Evolutionary conservation across 1,140 invertebrate genomes (phyloP), one percentile per base, ranked within the genome.

Genomic region (Neodiprion lecontei): DNA sequence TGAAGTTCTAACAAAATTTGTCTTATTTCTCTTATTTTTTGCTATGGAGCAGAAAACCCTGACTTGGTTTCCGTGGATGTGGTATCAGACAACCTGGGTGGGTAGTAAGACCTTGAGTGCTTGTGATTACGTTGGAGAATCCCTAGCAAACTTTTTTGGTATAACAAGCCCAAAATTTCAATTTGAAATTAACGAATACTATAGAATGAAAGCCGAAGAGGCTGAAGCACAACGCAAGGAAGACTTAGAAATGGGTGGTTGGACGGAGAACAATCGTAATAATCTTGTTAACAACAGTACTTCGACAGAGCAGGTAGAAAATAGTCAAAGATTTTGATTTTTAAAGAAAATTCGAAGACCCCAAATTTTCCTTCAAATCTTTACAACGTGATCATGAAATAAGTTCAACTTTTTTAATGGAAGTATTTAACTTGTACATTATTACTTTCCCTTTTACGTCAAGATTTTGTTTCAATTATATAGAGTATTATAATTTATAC

Each of bases 151-250:
- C 78, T 94, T 97, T 82, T 93, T 98, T 83, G 96, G 96, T 2
- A 98, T 98, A 69, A 97, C 96, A 9, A 92, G 94, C 17, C 96
- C 96, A 5, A 98, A 97, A 84, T 98, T 97, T 86, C 93, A 96
- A 79, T 95, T 94, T 86, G 96, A 97, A 87, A 93, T 98, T 69
- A 92, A 95, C 80, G 95, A 96, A 84, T 94, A 94, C 83, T 90
- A 95, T 75, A 89, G 92, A 79, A 84, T 92, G 50, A 80, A 88
- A 68, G 85, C 86, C 48, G 79, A 89, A 47, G 88, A 92, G 80
- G 89, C 90, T 72, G 90, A 91, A 76, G 88, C 88, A 53, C 83
- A 84, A 68, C 86, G 85, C 72, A 83, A 88, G 61, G 88, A 91
- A 76, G 90, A 92, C 72, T 88, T 92, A 73, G 89, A 91, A 78